Conservation (phyloP, 2,888 invertebrate species). For the Taenaris catops region DNA sequence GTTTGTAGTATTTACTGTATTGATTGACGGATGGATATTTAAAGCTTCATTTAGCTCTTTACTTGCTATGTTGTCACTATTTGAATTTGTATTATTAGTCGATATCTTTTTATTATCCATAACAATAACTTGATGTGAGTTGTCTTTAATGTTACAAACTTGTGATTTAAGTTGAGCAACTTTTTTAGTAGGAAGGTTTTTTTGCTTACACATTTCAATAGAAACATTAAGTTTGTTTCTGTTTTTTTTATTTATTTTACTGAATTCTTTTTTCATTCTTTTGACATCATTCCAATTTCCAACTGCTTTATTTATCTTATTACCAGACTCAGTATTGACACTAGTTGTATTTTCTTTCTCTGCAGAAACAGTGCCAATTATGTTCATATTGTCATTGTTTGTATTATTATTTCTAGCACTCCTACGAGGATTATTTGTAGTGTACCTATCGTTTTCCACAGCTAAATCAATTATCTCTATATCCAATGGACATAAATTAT, state of each 20-base stretch:
- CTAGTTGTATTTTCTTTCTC: too few species aligned
- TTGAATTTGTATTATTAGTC: constrained; percentile 8
- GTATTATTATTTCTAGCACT: constrained; percentile 60
- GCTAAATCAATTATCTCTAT: constrained; percentile 40
- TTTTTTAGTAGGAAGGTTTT: constrained; percentile 35
- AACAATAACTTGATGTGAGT: too few species aligned
- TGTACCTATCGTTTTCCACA: constrained; percentile 44
- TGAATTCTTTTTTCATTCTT: constrained; percentile 68
- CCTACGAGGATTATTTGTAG: constrained; percentile 48
- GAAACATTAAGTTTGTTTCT: constrained; percentile 68
- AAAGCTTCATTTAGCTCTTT: constrained; percentile 4
- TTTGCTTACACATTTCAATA: constrained; percentile 63
- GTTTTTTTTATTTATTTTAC: constrained; percentile 55
- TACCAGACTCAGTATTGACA: constrained; percentile 30
- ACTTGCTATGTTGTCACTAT: constrained; percentile 7
- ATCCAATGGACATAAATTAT: constrained; percentile 45
- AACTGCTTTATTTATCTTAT: constrained; percentile 37
- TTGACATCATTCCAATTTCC: constrained; percentile 65
- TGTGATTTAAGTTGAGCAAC: too few species aligned
- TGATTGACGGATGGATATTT: not conserved
- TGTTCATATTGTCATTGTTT: too few species aligned
- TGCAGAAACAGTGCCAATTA: too few species aligned
- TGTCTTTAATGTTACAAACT: too few species aligned
- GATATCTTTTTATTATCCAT: too few species aligned
- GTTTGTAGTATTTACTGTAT: not conserved